Conservation (phyloP, 2,888 invertebrate genomes). For the Sympetrum striolatum region DNA sequence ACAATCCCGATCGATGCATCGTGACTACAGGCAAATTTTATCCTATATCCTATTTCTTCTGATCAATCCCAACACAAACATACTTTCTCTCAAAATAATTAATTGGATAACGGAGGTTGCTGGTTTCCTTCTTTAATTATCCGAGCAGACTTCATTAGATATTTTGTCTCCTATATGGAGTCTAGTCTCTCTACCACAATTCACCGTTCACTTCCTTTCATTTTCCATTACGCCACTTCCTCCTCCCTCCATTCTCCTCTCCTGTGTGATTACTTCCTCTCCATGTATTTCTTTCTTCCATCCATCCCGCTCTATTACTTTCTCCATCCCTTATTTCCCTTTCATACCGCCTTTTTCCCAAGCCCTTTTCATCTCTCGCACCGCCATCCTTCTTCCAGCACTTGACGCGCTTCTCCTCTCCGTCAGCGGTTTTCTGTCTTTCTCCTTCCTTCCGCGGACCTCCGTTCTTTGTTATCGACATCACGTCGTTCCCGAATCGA, state of each 20-base stretch:
- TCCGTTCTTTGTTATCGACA: not conserved
- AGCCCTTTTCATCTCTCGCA: no score
- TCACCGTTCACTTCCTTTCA: not conserved
- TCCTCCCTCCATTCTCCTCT: not conserved
- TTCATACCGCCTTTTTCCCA: no score
- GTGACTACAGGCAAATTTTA: no score
- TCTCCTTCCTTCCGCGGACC: not conserved
- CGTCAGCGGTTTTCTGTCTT: not conserved
- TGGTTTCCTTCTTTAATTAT: no score
- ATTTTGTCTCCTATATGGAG: not conserved
- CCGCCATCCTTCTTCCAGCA: not conserved
- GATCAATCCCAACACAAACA: no score
- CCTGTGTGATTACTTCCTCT: not conserved
- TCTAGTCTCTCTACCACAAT: not conserved
- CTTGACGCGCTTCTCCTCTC: not conserved
- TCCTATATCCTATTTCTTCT: no score
- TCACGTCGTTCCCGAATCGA: not conserved
- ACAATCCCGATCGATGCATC: no score
- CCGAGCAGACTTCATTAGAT: no score
- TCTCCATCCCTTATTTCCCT: not conserved
- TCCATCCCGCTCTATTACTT: not conserved
- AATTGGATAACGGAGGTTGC: no score
- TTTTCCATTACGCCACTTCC: not conserved
- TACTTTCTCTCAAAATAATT: no score
- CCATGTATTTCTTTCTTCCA: not conserved